A percentile compares a stretch with the other conserved stretches of the same genome.
phyloP scores from a whole-genome alignment of 2,888 invertebrate species.

The Brachypalpus laphriformis region DNA sequence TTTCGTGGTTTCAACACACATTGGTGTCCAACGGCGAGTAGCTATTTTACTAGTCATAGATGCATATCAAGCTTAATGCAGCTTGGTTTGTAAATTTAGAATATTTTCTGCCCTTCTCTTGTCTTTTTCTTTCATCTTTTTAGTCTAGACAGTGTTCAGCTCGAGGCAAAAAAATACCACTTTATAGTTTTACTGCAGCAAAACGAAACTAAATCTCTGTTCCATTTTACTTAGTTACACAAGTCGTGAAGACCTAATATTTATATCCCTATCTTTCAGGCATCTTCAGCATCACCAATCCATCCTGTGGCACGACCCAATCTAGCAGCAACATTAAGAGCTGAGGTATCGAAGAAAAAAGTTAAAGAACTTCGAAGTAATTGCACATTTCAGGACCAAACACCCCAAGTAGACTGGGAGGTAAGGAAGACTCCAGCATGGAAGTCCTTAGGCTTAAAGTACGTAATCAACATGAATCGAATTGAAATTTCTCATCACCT shows the following conservation, averaged over 20 bases:
- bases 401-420: conserved; percentile 81
- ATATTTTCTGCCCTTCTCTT: no score
- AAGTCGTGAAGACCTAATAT: background rate
- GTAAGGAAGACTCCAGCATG: conserved; percentile 82
- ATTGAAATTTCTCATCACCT: background rate
- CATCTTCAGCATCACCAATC: conserved; percentile 78
- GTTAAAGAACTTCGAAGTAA: conserved; percentile 79
- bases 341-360: conserved; percentile 80
- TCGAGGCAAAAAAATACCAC: no score
- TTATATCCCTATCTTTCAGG: conserved; percentile 34
- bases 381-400: conserved; percentile 77
- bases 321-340: conserved; percentile 82
- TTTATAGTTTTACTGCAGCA: no score
- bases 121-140: no score
- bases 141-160: no score
- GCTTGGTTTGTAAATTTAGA: no score
- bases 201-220: background rate
- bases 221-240: background rate
- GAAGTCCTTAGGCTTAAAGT: conserved; percentile 81
- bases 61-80: no score
- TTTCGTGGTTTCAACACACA: no score
- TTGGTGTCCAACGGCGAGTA: no score
- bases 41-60: no score
- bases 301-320: conserved; percentile 82
- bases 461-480: conserved; percentile 28